Percentiles rank a stretch among this genome's conserved stretches.
Evolutionary conservation across 2,113 vertebrate species (phyloP).

Genomic region (Coregonus clupeaformis): DNA sequence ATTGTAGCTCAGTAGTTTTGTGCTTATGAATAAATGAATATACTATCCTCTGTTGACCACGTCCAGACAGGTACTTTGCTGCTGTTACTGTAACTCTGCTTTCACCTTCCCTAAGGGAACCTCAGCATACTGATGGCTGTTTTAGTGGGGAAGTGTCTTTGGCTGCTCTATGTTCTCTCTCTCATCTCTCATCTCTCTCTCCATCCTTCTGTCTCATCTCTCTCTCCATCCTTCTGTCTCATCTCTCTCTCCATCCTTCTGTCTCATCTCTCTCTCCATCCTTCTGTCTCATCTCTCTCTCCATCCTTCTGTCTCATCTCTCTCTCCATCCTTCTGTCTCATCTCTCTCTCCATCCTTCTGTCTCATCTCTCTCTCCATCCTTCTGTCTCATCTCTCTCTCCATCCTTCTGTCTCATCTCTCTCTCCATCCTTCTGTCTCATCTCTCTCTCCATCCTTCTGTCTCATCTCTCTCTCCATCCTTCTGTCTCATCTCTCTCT

Average conservation of each 20-base stretch:
- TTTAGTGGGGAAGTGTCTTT: not conserved
- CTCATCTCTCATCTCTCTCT: not conserved
- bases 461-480: not conserved
- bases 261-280: too few species aligned
- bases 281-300: not conserved
- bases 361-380: too few species aligned
- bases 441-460: too few species aligned
- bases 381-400: not conserved
- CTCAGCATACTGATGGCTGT: not conserved
- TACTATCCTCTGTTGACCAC: not conserved
- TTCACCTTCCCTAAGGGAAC: not conserved
- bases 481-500: slow-evolving; percentile 10
- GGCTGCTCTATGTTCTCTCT: not conserved
- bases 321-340: not conserved
- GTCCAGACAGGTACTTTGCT: not conserved
- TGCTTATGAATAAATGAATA: slow-evolving; percentile 21
- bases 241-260: not conserved
- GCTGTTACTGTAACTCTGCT: not conserved
- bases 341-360: too few species aligned
- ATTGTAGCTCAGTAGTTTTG: not conserved
- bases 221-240: not conserved
- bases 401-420: not conserved
- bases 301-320: not conserved
- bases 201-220: not conserved
- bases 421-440: not conserved